Evolutionary conservation across 2,888 invertebrate genomes (phyloP), one percentile per base, ranked within the genome.

Genomic region (Axea sp.): DNA sequence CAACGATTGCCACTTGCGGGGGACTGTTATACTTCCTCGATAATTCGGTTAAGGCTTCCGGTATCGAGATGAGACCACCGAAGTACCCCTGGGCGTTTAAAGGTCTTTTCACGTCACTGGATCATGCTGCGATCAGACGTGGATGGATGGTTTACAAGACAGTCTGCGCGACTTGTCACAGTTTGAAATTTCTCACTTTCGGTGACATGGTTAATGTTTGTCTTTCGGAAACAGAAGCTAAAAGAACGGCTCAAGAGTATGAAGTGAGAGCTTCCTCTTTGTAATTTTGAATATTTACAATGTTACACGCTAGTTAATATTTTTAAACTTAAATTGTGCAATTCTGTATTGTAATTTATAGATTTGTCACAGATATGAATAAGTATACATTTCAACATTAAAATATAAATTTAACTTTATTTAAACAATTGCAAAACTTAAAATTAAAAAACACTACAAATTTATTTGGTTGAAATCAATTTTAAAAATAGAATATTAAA

Each of bases 161-260:
- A 88, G 98, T 99, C 45, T 99, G 99, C 89, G 93, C 96, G 55
- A 96, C 98, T 2, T 99, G 99, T 85, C 99, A 99, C 89, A 97
- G 97, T 45, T 89, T 99, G 91, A 91, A 93, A 83, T 97, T 92
- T 89, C 90, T 99, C 81, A 93, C 94, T 43, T 99, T 96, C 89
- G 93, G 97, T 82, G 94, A 98, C 88, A 90, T 99, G 85, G 91
- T 98, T 53, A 93, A 94, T 64, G 95, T 95, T 6, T 90, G 93
- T 53, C 95, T 97, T 88, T 96, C 97, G 4, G 96, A 96, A 88
- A 95, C 93, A 0, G 97, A 99, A 87, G 98, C 97, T 14, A 97
- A 97, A 88, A 93, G 93, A 0, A 97, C 98, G 87, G 99, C 99
- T 17, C 96, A 93, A 77, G 96, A 96, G 87, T 92, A 93, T 74